These are phyloP conservation scores for Athalia rosae DNA, from an alignment of 2,888 invertebrate genomes.

Conservation along the genomic window DNA sequence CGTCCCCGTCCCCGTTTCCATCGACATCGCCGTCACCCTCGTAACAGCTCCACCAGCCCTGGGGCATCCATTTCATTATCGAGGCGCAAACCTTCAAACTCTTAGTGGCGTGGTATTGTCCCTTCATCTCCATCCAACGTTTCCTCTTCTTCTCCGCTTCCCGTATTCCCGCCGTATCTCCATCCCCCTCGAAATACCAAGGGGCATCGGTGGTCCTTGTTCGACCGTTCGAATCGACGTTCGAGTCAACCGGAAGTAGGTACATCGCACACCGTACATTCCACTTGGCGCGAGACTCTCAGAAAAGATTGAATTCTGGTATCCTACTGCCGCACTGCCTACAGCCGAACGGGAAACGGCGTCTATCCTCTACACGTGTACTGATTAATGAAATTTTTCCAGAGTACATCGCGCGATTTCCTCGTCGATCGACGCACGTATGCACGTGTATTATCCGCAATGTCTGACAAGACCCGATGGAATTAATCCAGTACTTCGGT, in stretches of 20 bases:
- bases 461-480: too few relatives aligned
- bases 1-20: background rate
- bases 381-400: too few relatives aligned
- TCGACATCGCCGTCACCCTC: constrained; percentile 15
- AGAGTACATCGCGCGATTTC: too few relatives aligned
- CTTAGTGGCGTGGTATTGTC: constrained; percentile 15
- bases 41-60: constrained; percentile 46
- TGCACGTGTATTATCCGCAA: too few relatives aligned
- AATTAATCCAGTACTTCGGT: too few relatives aligned
- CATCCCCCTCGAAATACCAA: background rate
- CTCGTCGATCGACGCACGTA: too few relatives aligned
- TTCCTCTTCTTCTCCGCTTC: constrained; percentile 1
- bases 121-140: constrained; percentile 18
- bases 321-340: too few relatives aligned
- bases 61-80: constrained; percentile 70
- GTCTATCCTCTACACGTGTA: too few relatives aligned
- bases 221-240: constrained; percentile 11
- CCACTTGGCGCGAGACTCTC: constrained; percentile 46
- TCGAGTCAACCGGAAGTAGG: constrained; percentile 20
- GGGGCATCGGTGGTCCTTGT: constrained; percentile 15
- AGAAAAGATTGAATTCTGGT: constrained; percentile 40
- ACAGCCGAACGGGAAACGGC: too few relatives aligned
- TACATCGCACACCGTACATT: background rate
- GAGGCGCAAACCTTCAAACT: constrained; percentile 58
- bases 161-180: background rate